Base-by-base conservation (phyloP, 2,113 vertebrate species). In the Trachemys scripta region DNA sequence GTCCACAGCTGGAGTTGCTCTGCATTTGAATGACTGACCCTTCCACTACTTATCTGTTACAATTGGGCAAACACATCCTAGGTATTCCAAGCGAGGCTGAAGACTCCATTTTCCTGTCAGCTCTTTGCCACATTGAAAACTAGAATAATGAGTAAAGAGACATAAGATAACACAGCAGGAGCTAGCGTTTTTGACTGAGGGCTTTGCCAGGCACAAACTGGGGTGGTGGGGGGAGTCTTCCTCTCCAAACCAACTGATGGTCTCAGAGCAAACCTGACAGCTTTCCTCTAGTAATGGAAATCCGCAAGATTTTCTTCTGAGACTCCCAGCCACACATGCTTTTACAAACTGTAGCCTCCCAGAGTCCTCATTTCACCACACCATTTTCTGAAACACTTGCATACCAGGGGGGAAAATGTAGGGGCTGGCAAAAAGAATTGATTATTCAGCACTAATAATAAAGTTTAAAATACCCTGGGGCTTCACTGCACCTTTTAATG, bases 241-340 rank as follows among this genome's bases (percentile, higher is more conserved):
- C 89, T 93, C 49, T 95, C 82, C 76, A 80, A 93, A 96, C 84
- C 92, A 85, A 96, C 84, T 89, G 47, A 5, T 85, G 75, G 94
- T 91, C 90, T 93, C 92, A 95, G 78, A 95, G 89, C 89, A 94
- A 95, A 89, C 82, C 62, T 82, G 69, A 95, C 90, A 50, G 45
- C 59, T 65, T 65, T 84, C 42, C 57, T 62, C 49, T 96, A 87
- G 83, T 94, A 95, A 97, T 85, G 65, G 89, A 90, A 65, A 95
- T 29, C 91, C 86, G 11, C 13, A 49, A 93, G 50, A 56, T 51
- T 50, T 35, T 81, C 25, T 42, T 88, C 90, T 57, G 90, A 81
- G 80, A 88, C 84, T 62, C 80, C 79, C 79, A 80, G 56, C 42
- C 29, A 87, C 85, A 78, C 29, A 57, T 42, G 35, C 92, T 84